Base-by-base conservation (phyloP, 2,797 vertebrate genomes). In the Gymnothorax javanicus region DNA sequence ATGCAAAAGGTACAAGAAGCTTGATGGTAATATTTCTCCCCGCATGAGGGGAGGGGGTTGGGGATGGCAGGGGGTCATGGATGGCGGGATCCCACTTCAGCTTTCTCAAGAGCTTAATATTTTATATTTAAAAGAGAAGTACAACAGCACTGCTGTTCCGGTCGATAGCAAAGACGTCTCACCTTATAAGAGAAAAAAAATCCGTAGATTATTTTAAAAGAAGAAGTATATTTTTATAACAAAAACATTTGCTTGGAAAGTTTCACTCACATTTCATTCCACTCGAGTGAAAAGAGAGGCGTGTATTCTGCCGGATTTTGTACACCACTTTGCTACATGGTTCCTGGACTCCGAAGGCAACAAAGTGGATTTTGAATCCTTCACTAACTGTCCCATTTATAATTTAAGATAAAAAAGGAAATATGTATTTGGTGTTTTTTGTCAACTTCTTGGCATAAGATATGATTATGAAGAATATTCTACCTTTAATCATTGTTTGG, bases 121-220 rank as follows among this genome's bases (percentile, higher is more conserved):
- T 95, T 95, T 95, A 90, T 96, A 96, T 94, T 85, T 83, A 90
- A 95, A 91, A 95, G 91, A 92, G 94, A 92, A 95, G 92, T 11
- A 81, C 91, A 95, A 93, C 92, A 95, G 94, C 94, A 90, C 95
- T 94, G 94, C 94, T 94, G 93, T 95, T 96, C 95, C 95, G 94
- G 93, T 96, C 95, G 94, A 95, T 95, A 96, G 94, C 94, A 91
- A 94, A 94, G 73, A 95, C 94, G 94, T 95, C 95, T 96, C 95
- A 96, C 95, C 94, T 96, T 95, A 81, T 81, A 79, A 81, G 20
- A 79, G 94, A 95, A 94, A 95, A 94, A 90, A 94, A 95, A 95
- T 95, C 94, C 96, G 96, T 96, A 96, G 96, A 96, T 95, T 96
- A 96, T 95, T 95, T 96, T 94, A 95, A 96, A 95, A 95, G 95